Evolutionary conservation across 2,888 invertebrate genomes (phyloP).

Genomic region (Drosophila kuntzei): DNA sequence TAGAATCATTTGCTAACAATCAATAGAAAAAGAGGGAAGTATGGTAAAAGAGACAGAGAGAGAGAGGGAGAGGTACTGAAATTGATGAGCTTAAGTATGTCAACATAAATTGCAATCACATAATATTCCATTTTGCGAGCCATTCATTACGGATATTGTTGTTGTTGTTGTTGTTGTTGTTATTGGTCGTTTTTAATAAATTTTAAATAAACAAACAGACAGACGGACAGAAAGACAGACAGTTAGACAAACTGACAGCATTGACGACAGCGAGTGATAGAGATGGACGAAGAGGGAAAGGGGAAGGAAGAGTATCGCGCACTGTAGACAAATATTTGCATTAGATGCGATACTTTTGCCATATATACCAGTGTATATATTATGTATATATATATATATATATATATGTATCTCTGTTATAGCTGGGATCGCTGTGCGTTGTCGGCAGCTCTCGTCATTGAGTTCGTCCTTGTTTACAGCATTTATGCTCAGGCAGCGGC

Average conservation of each 20-base stretch:
- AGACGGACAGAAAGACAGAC: slow-evolving; percentile 10
- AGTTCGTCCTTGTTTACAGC: slow-evolving; percentile 55
- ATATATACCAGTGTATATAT: slow-evolving; percentile 1
- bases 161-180: slow-evolving; percentile 30
- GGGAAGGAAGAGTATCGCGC: slow-evolving; percentile 16
- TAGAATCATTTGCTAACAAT: slow-evolving; percentile 17
- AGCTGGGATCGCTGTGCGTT: slow-evolving; percentile 14
- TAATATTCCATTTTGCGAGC: slow-evolving; percentile 58
- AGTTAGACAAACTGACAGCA: slow-evolving; percentile 5
- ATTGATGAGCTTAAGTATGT: slow-evolving; percentile 81
- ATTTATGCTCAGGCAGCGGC: slow-evolving; percentile 55
- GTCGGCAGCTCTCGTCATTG: slow-evolving; percentile 20
- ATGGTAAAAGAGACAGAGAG: not conserved
- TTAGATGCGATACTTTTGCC: slow-evolving; percentile 69
- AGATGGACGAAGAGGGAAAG: not conserved
- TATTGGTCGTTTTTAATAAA: slow-evolving; percentile 71
- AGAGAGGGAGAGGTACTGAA: slow-evolving; percentile 23
- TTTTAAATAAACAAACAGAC: slow-evolving; percentile 74
- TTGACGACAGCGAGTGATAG: not conserved
- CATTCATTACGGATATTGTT: slow-evolving; percentile 46
- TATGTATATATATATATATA: not conserved
- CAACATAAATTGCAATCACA: slow-evolving; percentile 78
- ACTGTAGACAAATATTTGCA: slow-evolving; percentile 74
- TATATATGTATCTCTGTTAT: not conserved
- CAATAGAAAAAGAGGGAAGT: slow-evolving; percentile 6